A percentile compares a stretch with the other conserved stretches of the same genome.
Evolutionary conservation across 2,113 vertebrate species (phyloP).

Genomic region (Nothoprocta pentlandii): DNA sequence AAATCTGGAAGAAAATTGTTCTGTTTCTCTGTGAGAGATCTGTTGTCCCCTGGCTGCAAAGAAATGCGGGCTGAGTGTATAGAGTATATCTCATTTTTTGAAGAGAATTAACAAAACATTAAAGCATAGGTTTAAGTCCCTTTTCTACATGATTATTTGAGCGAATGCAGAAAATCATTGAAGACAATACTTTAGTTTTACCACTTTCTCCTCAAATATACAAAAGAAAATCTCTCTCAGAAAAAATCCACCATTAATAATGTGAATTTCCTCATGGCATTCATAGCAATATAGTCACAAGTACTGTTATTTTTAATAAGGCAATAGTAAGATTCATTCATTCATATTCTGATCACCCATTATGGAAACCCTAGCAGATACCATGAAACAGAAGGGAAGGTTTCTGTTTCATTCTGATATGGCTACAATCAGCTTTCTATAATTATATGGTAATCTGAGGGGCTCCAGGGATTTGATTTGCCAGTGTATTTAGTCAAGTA

Average conservation of each 20-base stretch:
- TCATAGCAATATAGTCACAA: neutral
- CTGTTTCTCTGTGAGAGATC: neutral
- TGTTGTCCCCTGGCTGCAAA: neutral
- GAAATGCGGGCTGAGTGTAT: fast-evolving
- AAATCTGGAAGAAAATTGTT: neutral
- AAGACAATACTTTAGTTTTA: neutral
- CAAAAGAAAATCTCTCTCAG: neutral
- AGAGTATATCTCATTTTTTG: neutral
- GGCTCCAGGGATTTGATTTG: neutral
- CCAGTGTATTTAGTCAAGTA: neutral
- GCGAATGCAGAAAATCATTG: neutral
- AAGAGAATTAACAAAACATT: neutral
- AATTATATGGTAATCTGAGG: neutral
- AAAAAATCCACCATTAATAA: neutral
- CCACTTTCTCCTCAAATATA: neutral
- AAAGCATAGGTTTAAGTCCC: neutral
- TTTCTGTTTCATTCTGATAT: neutral
- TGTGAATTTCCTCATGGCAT: neutral
- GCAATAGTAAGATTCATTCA: neutral
- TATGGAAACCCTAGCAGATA: neutral
- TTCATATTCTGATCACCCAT: neutral
- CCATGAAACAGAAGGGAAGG: neutral
- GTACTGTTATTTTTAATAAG: neutral
- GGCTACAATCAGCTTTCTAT: neutral
- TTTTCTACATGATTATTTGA: neutral